Evolutionary conservation across 2,888 invertebrate species (phyloP).

Genomic region (Eilema sororculum): DNA sequence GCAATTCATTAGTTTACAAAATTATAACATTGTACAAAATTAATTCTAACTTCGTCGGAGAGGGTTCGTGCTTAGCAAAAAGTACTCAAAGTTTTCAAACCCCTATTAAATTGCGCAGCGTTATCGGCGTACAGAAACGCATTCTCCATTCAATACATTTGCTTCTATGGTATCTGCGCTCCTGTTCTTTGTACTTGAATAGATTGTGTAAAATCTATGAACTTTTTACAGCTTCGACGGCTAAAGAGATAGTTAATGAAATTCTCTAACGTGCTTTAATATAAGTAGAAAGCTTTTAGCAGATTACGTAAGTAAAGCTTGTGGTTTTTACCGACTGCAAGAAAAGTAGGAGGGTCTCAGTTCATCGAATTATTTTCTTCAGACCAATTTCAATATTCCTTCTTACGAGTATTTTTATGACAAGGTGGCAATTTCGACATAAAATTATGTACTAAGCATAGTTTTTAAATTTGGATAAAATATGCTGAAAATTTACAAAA

Average conservation of each 20-base stretch:
- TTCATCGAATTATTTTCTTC: no score
- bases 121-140: slow-evolving; percentile 31
- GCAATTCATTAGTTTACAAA: not conserved
- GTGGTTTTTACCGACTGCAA: no score
- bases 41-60: slow-evolving; percentile 33
- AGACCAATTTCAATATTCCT: not conserved
- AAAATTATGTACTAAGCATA: no score
- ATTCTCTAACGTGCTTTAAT: not conserved
- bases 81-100: not conserved
- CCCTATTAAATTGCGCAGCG: slow-evolving; percentile 40
- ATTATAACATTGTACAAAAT: slow-evolving; percentile 34
- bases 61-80: not conserved
- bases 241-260: slow-evolving; percentile 10
- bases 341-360: no score
- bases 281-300: not conserved
- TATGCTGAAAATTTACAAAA: no score
- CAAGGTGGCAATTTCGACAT: not conserved
- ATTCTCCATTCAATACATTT: slow-evolving; percentile 25
- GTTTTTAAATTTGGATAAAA: no score
- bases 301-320: no score
- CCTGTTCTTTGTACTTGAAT: slow-evolving; percentile 31
- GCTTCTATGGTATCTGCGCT: slow-evolving; percentile 24
- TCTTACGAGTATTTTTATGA: not conserved
- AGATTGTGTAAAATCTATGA: slow-evolving; percentile 33
- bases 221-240: slow-evolving; percentile 14